Base-by-base conservation (phyloP, 2,797 vertebrate species). In the Mallotus villosus region DNA sequence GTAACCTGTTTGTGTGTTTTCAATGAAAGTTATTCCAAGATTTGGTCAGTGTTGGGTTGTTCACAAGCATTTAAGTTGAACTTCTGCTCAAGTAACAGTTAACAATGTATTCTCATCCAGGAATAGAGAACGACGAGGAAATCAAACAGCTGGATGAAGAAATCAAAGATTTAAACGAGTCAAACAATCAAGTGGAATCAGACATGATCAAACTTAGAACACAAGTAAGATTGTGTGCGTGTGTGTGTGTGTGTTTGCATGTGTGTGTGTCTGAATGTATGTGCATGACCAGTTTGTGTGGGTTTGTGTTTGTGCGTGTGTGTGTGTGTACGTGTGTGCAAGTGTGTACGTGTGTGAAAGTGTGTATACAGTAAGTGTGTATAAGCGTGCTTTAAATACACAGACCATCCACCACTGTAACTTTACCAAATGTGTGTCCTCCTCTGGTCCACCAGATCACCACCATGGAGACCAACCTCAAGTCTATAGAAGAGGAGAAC, bases 71-170 rank as follows among this genome's bases (percentile, higher is more conserved):
- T 41, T 5, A 22, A 37, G n/a, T 46, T n/a, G 32, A 37, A 49
- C 14, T 21, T 16, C 21, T 1, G 27, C 37, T 46, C 4, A 55
- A 19, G 49, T 21, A 17, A 2, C n/a, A 27, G 27, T 73, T 29
- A 12, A 24, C 19, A 6, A n/a, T 70, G 49, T 67, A 37, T 5
- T 58, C 5, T 32, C 29, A 74, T 82, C 73, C 81, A 99, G 97
- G 97, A 65, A 97, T 99, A 72, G 97, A 99, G 88, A 99, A 99
- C 0, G 97, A 99, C 67, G 97, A 99, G 81, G 97, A 99, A 86
- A 98, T 99, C 91, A 98, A 97, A 87, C 97, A 99, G 91, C 92
- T 99, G 91, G 97, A 99, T 79, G 97, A 99, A 90, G 97, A 99
- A 92, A 99, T 99, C 92, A 99, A 98, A 92, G 97, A 99, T 86